phyloP scores from a whole-genome alignment of 2,113 vertebrate species.

The Gnathochromis pfefferi region DNA sequence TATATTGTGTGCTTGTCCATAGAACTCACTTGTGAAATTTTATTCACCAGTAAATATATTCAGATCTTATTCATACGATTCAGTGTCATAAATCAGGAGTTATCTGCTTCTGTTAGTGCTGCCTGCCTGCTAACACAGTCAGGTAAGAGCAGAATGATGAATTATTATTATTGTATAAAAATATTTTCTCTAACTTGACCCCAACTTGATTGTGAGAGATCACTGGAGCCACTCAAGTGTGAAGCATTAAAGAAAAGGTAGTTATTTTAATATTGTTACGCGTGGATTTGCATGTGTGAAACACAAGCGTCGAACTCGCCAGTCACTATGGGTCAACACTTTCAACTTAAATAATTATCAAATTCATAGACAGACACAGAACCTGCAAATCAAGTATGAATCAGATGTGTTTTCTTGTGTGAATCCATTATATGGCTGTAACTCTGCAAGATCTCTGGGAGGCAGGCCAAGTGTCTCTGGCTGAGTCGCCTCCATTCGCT shows the following conservation, averaged over 20 bases:
- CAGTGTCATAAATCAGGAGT: slow-evolving; percentile 33
- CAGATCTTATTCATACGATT: slow-evolving; percentile 25
- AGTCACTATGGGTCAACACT: neutral
- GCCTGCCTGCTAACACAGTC: slow-evolving; percentile 6
- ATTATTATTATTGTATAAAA: slow-evolving; percentile 4
- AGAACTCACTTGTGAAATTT: neutral
- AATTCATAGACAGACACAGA: neutral
- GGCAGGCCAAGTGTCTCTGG: slow-evolving; percentile 54
- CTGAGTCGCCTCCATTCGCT: slow-evolving; percentile 56
- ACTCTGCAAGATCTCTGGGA: slow-evolving; percentile 54
- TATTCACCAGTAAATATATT: slow-evolving; percentile 27
- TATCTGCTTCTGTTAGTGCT: slow-evolving; percentile 4
- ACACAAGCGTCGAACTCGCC: neutral
- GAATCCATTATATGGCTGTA: slow-evolving; percentile 44
- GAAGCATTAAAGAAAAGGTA: neutral
- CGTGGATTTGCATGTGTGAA: neutral
- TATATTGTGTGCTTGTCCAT: neutral
- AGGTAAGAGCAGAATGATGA: slow-evolving; percentile 11
- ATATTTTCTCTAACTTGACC: neutral
- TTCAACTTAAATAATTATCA: slow-evolving; percentile 3
- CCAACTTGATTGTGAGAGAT: neutral
- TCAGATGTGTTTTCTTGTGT: slow-evolving; percentile 28
- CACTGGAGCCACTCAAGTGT: neutral
- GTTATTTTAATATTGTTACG: neutral
- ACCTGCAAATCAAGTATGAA: slow-evolving; percentile 21